These are phyloP conservation scores for Nebria brevicollis DNA, from an alignment of 2,888 invertebrate genomes.

Conservation along the genomic window DNA sequence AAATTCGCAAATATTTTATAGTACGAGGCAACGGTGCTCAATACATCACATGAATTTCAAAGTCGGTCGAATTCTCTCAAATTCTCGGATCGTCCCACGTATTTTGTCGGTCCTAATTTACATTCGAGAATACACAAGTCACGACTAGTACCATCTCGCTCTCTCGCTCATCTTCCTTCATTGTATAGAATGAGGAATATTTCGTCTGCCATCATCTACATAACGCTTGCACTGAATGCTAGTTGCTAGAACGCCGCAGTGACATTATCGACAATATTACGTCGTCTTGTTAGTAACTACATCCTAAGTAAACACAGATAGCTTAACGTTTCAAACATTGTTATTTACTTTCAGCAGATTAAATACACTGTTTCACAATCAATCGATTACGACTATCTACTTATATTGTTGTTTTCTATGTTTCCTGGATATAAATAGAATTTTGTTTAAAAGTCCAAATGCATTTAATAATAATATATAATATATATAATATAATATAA, in stretches of 20 bases:
- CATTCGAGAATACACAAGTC: background rate
- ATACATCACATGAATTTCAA: conserved; percentile 1
- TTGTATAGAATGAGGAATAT: background rate
- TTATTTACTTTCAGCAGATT: background rate
- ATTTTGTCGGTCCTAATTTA: background rate
- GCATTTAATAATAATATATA: too few species aligned
- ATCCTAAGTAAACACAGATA: background rate
- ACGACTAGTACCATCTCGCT: background rate
- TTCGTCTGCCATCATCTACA: background rate
- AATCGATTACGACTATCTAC: background rate
- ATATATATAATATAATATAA: too few species aligned
- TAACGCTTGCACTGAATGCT: background rate
- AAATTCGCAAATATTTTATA: too few species aligned
- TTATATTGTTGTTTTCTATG: background rate
- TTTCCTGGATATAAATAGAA: background rate
- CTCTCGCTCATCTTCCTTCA: background rate
- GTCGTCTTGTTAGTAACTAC: background rate
- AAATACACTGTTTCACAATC: background rate
- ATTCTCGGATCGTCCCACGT: background rate
- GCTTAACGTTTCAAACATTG: background rate
- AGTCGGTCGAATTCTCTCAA: background rate
- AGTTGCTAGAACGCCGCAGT: background rate
- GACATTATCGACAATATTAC: background rate
- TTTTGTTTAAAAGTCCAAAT: too few species aligned
- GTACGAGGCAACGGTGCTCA: background rate